These are phyloP conservation scores for Mimachlamys varia DNA, from an alignment of 2,888 invertebrate species.

Conservation along the genomic window DNA sequence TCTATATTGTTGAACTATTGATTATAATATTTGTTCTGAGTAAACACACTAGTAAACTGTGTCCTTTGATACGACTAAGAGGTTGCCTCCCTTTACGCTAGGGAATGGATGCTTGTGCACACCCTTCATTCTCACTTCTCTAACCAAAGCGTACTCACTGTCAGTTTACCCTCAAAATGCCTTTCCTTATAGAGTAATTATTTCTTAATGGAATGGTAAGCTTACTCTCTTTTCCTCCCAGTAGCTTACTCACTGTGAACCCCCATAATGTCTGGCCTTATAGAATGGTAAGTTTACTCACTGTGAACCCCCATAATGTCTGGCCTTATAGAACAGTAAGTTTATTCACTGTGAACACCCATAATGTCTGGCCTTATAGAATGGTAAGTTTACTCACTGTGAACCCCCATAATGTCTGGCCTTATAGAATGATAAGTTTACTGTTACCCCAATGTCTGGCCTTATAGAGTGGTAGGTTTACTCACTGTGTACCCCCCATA, in stretches of 20 bases:
- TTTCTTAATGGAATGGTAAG: not conserved
- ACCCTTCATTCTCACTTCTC: not conserved
- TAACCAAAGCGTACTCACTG: not conserved
- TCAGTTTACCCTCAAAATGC: not conserved
- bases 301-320: not conserved
- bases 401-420: too few species aligned
- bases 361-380: too few species aligned
- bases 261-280: not conserved
- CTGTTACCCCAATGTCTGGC: too few species aligned
- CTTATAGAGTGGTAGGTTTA: too few species aligned
- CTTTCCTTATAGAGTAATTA: not conserved
- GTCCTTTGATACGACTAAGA: not conserved
- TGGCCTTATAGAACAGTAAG: not conserved
- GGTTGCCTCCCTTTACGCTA: not conserved
- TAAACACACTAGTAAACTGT: not conserved
- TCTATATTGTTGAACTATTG: not conserved
- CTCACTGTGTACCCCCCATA: too few species aligned
- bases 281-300: not conserved
- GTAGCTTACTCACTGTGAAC: too few species aligned
- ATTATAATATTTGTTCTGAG: not conserved
- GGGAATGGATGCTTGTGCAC: slow-evolving; percentile 11
- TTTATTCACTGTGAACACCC: too few species aligned
- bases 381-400: too few species aligned
- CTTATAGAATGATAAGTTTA: too few species aligned
- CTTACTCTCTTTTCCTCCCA: not conserved